phyloP scores from a whole-genome alignment of 2,888 invertebrate genomes.

The Formica aserva region DNA sequence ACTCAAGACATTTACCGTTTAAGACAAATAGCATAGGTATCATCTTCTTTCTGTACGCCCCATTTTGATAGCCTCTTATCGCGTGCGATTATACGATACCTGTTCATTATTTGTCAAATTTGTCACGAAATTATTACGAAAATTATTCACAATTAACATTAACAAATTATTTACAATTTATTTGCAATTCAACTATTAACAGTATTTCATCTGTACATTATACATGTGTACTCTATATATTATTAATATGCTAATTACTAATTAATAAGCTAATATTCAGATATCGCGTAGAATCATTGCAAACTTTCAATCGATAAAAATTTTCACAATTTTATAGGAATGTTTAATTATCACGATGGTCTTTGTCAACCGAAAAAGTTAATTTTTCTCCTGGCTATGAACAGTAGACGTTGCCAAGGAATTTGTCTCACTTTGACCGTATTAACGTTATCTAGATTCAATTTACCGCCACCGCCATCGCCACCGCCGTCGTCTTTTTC shows the following conservation, averaged over 20 bases:
- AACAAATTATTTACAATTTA: not conserved
- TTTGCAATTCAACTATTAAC: not conserved
- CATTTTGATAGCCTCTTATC: not conserved
- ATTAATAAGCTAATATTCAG: not conserved
- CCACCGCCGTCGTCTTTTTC: conserved; percentile 27
- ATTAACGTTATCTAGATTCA: conserved; percentile 41
- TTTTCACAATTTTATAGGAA: not conserved
- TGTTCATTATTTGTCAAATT: not conserved
- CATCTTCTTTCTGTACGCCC: not conserved
- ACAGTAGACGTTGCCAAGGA: conserved; percentile 23
- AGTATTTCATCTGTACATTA: not conserved
- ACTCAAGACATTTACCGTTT: conserved; percentile 1
- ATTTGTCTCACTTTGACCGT: conserved; percentile 46
- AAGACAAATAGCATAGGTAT: not conserved
- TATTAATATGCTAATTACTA: not conserved
- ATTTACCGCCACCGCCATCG: not conserved
- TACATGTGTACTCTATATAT: not conserved
- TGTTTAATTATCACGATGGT: not conserved
- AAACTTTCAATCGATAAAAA: not conserved
- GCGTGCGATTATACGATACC: not conserved
- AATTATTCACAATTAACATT: not conserved
- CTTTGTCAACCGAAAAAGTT: conserved; percentile 6
- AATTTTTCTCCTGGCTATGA: conserved; percentile 13
- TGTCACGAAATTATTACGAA: not conserved
- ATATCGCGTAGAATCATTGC: not conserved